phyloP scores from a whole-genome alignment of 2,113 vertebrate genomes.

The Microcebus lehilahytsara region DNA sequence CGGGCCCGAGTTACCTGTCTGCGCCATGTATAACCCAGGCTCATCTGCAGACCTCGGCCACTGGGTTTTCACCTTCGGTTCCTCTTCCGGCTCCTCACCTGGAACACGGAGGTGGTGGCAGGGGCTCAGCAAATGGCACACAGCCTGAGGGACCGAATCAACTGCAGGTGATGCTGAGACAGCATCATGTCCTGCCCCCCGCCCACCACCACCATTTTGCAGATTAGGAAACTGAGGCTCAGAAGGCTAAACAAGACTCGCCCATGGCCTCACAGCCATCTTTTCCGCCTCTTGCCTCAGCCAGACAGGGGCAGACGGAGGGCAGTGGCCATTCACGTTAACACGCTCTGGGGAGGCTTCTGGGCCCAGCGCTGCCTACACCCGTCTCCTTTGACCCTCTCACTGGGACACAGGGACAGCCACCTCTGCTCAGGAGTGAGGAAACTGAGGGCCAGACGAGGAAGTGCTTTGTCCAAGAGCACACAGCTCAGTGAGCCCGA shows the following conservation, averaged over 20 bases:
- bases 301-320: not conserved
- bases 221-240: slow-evolving; percentile 49
- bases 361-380: not conserved
- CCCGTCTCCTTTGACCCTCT: not conserved
- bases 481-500: not conserved
- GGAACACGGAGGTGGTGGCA: slow-evolving; percentile 69
- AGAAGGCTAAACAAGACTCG: not conserved
- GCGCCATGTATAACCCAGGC: slow-evolving; percentile 97
- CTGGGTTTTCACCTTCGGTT: slow-evolving; percentile 98
- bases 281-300: not conserved
- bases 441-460: not conserved
- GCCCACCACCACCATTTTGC: slow-evolving; percentile 4
- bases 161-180: not conserved
- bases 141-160: not conserved
- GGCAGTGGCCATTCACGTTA: not conserved
- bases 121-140: slow-evolving; percentile 60
- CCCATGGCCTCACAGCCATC: not conserved
- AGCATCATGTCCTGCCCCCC: not conserved
- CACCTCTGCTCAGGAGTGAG: not conserved
- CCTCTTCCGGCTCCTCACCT: slow-evolving; percentile 93
- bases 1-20: slow-evolving; percentile 90
- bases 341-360: not conserved
- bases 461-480: not conserved
- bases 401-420: not conserved
- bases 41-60: slow-evolving; percentile 97